A percentile compares a stretch with the other conserved stretches of the same genome.
Conservation (phyloP, 2,888 invertebrate genomes). For the Rhogogaster chlorosoma region DNA sequence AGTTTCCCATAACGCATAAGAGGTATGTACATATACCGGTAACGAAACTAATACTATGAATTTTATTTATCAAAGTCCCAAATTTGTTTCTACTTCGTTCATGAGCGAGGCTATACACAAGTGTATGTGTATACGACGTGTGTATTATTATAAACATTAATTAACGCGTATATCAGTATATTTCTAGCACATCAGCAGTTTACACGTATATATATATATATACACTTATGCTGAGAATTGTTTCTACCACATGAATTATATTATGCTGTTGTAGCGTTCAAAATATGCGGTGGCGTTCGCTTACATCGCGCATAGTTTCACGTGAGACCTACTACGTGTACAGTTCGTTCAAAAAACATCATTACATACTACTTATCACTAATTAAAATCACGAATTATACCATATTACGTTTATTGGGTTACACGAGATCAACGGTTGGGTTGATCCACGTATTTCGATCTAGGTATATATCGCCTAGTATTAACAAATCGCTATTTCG, state of each 20-base stretch:
- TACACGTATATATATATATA: neutral
- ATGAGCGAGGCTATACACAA: neutral
- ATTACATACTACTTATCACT: neutral
- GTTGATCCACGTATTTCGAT: neutral
- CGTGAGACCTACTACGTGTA: conserved; percentile 36
- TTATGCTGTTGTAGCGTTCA: conserved; percentile 30
- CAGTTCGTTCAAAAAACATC: conserved; percentile 34
- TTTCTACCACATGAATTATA: conserved; percentile 10
- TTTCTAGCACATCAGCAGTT: neutral
- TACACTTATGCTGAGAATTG: conserved; percentile 34
- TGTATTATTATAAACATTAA: conserved; percentile 1
- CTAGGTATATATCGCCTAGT: too few relatives aligned
- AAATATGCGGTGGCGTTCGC: conserved; percentile 47
- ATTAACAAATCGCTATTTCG: neutral
- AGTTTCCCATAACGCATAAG: neutral
- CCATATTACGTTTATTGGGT: neutral
- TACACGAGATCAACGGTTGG: neutral
- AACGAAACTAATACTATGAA: conserved; percentile 12
- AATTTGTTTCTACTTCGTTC: neutral
- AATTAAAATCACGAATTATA: neutral
- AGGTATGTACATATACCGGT: neutral
- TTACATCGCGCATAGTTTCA: conserved; percentile 49
- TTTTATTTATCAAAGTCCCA: conserved; percentile 1
- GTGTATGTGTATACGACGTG: neutral
- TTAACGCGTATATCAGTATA: neutral